Evolutionary conservation across 2,888 invertebrate genomes (phyloP), one percentile per base, ranked within the genome.

Genomic region (Himalopsyche tibetana): DNA sequence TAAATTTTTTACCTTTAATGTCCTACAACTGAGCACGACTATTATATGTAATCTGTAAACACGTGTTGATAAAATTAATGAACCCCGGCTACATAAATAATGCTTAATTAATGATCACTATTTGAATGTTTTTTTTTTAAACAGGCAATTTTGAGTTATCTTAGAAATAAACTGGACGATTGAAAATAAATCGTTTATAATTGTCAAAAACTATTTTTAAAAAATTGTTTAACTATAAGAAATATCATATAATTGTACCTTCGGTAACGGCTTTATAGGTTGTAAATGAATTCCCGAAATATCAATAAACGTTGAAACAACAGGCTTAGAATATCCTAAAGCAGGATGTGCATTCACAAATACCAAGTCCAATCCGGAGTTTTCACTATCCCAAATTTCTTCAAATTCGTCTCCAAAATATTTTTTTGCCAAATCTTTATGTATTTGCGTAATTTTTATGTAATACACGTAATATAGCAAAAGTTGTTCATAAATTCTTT

Each of bases 201-300:
- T 28, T 1, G 28, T 28, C 28, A 28, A 28, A 28, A 28, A 1
- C 2, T 28, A 28, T 28, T 28, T 28, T 1, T 1, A 28, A 28
- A 28, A 28, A 28, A 28, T 1, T 1, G 2, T 1, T 1, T 28
- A 28, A 28, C 28, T 28, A 79, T 36, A 17, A 36, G 36, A 6
- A 42, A 42, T 42, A 42, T 6, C 6, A 42, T 6, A 6, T 8
- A 42, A 56, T 40, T 56, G 5, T 82, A 82, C 85, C 69, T 82
- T 28, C 1, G 82, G 55, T 69, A 85, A 19, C 8, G 82, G 82
- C 69, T 85, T 82, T 5, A 80, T 5, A 88, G 89, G 28, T 89
- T 84, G 19, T 88, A 89, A 42, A 56, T 87, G 87, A 42, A 87
- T 87, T 38, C 87, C 87, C 11, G 85, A 82, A 38, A 87, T 63